Conservation (phyloP, 2,797 vertebrate species). For the Myoxocephalus aenaeus region DNA sequence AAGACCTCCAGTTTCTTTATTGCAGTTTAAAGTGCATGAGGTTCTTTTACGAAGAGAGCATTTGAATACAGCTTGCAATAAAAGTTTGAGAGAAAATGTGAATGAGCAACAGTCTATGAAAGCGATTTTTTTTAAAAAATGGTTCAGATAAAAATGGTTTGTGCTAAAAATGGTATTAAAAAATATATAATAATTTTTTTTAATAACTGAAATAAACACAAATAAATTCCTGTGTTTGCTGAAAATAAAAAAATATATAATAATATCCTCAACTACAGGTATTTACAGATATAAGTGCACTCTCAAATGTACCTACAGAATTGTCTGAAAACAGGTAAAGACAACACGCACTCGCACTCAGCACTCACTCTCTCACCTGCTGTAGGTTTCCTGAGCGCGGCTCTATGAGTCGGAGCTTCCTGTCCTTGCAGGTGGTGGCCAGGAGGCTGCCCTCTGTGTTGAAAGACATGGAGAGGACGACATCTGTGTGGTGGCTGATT, state of each 20-base stretch:
- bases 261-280: no score
- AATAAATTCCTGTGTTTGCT: no score
- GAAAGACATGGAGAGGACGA: conserved; percentile 94
- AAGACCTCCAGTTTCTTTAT: not conserved
- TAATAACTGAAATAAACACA: no score
- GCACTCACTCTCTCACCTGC: conserved; percentile 75
- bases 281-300: not conserved
- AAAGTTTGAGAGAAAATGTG: no score
- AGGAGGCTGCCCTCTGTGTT: conserved; percentile 90
- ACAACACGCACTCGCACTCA: conserved; percentile 3
- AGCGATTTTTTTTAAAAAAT: no score
- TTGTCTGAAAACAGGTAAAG: not conserved
- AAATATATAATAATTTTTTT: no score
- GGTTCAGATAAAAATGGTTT: no score
- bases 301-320: not conserved
- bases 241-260: no score
- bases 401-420: conserved; percentile 89
- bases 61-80: no score
- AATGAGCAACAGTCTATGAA: no score
- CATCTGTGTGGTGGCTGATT: conserved; percentile 87
- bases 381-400: conserved; percentile 84
- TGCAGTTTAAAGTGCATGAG: no score
- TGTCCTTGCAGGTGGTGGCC: conserved; percentile 92
- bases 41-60: not conserved
- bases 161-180: no score